phyloP scores from a whole-genome alignment of 2,888 invertebrate genomes.

The Platerodrilus igneus region DNA sequence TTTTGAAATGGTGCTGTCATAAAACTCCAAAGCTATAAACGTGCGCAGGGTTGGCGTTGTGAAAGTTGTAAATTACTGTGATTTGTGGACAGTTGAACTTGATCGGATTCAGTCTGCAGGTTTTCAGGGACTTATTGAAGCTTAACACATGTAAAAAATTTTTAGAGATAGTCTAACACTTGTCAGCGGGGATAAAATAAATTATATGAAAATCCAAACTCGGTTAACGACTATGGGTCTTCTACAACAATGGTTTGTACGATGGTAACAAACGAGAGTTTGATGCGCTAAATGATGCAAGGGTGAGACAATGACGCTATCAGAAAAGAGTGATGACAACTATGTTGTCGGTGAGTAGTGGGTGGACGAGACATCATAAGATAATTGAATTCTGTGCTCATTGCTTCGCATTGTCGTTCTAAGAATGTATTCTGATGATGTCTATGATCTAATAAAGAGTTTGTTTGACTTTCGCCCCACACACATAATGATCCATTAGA shows the following conservation, averaged over 20 bases:
- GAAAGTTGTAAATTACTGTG: too few relatives aligned
- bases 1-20: too few relatives aligned
- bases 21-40: too few relatives aligned
- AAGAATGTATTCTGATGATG: conserved; percentile 45
- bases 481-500: too few relatives aligned
- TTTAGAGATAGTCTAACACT: too few relatives aligned
- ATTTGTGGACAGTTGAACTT: too few relatives aligned
- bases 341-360: conserved; percentile 35
- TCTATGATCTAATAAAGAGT: too few relatives aligned
- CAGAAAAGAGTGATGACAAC: conserved; percentile 46
- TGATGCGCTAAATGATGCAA: conserved; percentile 49
- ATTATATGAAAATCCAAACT: conserved; percentile 40
- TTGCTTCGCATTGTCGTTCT: conserved; percentile 42
- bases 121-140: too few relatives aligned
- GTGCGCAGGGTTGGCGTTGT: too few relatives aligned
- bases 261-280: conserved; percentile 46
- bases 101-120: too few relatives aligned
- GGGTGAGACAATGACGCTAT: conserved; percentile 49
- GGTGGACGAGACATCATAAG: conserved; percentile 33
- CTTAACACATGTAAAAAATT: too few relatives aligned
- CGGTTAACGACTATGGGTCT: conserved; percentile 35
- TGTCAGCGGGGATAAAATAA: conserved; percentile 34
- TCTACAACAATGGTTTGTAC: conserved; percentile 32
- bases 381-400: conserved; percentile 45
- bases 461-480: too few relatives aligned